A percentile compares a stretch with the other conserved stretches of the same genome.
Evolutionary conservation across 2,888 invertebrate species (phyloP).

Genomic region (Lasioglossum villosulum): DNA sequence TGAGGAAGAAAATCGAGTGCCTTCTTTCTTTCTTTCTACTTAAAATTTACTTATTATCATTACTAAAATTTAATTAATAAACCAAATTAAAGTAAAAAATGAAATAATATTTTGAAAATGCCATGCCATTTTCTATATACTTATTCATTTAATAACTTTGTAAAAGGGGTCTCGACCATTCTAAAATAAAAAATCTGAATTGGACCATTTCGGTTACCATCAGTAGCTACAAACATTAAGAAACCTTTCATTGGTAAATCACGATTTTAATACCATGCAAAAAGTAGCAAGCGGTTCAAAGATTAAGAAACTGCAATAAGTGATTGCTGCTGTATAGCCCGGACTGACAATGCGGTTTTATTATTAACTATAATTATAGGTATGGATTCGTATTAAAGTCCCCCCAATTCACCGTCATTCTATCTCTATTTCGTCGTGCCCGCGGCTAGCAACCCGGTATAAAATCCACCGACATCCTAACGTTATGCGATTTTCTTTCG

Average conservation of each 20-base stretch:
- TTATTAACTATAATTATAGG: constrained; percentile 82
- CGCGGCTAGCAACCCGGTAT: constrained; percentile 69
- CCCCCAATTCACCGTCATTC: constrained; percentile 79
- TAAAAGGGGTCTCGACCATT: neutral
- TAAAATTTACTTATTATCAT: too few relatives aligned
- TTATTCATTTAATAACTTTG: neutral
- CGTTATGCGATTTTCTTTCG: constrained; percentile 75
- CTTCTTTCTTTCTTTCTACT: neutral
- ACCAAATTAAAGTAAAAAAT: too few relatives aligned
- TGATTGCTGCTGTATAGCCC: constrained; percentile 38
- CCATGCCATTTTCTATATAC: neutral
- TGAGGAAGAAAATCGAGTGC: neutral
- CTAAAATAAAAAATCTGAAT: neutral
- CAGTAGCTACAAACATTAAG: neutral
- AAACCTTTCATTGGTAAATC: neutral
- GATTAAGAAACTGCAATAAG: constrained; percentile 54
- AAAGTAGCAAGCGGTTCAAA: constrained; percentile 10
- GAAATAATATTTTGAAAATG: too few relatives aligned
- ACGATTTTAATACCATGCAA: neutral
- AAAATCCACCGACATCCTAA: constrained; percentile 70
- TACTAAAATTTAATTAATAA: too few relatives aligned
- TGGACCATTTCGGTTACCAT: neutral
- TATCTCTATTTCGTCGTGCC: constrained; percentile 74
- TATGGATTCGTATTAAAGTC: constrained; percentile 79
- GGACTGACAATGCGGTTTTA: constrained; percentile 80